Evolutionary conservation across 2,113 vertebrate genomes (phyloP).

Genomic region (Hemibagrus wyckioides): DNA sequence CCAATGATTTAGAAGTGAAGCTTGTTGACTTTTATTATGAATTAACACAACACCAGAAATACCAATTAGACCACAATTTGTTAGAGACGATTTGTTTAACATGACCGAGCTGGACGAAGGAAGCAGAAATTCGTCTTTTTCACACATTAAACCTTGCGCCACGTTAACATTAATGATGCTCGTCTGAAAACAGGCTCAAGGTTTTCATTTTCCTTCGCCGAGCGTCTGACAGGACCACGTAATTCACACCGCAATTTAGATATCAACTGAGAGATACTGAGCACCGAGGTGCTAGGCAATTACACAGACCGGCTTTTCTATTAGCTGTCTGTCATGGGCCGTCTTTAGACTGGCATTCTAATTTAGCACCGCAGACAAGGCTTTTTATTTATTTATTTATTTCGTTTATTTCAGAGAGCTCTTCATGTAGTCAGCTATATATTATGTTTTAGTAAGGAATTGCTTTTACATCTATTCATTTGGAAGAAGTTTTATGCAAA

Average conservation of each 20-base stretch:
- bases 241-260: slow-evolving; percentile 25
- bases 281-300: slow-evolving; percentile 37
- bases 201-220: slow-evolving; percentile 38
- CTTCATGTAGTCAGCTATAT: too few species aligned
- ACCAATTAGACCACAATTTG: slow-evolving; percentile 24
- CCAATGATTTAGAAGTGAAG: neutral
- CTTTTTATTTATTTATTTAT: neutral
- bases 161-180: slow-evolving; percentile 40
- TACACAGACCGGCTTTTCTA: neutral
- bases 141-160: slow-evolving; percentile 25
- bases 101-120: neutral
- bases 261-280: slow-evolving; percentile 50
- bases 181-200: slow-evolving; percentile 22
- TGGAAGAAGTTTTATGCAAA: neutral
- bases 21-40: neutral
- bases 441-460: neutral
- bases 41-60: neutral
- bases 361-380: neutral
- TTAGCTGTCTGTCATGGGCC: neutral
- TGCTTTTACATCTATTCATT: neutral
- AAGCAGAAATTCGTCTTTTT: slow-evolving; percentile 32
- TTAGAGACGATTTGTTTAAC: neutral
- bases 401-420: neutral
- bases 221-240: neutral
- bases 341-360: too few species aligned